Conservation (phyloP, 1,140 invertebrate species). For the Leucophenga varia region DNA sequence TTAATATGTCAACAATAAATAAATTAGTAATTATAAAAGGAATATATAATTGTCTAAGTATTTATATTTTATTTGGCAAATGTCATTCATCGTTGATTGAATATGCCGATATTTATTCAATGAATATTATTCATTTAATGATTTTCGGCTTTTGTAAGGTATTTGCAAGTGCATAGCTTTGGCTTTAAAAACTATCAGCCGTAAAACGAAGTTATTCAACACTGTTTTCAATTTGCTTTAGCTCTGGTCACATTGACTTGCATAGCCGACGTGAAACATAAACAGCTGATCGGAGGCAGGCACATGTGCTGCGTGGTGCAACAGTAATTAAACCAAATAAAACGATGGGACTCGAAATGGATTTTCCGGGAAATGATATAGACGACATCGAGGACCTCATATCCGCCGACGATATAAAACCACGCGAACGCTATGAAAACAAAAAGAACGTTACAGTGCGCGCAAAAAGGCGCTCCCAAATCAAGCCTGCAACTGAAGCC, state of each 20-base stretch:
- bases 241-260: too few relatives aligned
- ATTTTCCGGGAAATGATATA: constrained; percentile 38
- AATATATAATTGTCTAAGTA: neutral
- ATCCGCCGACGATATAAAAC: constrained; percentile 73
- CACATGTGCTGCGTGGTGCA: constrained; percentile 36
- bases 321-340: too few relatives aligned
- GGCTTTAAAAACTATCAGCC: too few relatives aligned
- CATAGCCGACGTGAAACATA: constrained; percentile 13
- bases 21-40: too few relatives aligned
- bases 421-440: constrained; percentile 70
- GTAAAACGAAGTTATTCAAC: constrained; percentile 14
- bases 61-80: neutral
- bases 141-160: neutral
- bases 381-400: constrained; percentile 80
- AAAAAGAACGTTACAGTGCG: constrained; percentile 68
- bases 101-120: too few relatives aligned
- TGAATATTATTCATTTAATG: neutral
- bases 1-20: too few relatives aligned
- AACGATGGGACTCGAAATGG: too few relatives aligned
- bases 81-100: too few relatives aligned
- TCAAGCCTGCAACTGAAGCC: constrained; percentile 17
- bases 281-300: constrained; percentile 26
- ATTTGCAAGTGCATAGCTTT: neutral
- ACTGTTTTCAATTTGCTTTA: constrained; percentile 6
- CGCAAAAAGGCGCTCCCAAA: constrained; percentile 59